Evolutionary conservation across 2,113 vertebrate species (phyloP), one percentile per base, ranked within the genome.

Genomic region (Neofelis nebulosa): DNA sequence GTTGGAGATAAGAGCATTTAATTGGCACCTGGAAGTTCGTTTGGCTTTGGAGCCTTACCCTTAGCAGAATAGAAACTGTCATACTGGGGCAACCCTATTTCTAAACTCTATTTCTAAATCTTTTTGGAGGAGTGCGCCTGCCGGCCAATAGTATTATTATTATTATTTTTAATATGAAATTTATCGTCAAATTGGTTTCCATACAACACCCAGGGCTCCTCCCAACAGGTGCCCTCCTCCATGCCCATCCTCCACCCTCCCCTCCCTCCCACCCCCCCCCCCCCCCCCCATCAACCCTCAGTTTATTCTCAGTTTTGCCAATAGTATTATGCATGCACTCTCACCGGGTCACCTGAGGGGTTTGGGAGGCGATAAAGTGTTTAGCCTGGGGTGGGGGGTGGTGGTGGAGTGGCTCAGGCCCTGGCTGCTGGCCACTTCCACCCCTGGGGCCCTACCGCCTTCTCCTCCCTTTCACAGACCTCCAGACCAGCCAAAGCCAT

Each of bases 1-100:
- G 94, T 33, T 84, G 45, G 93, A 96, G 98, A 97, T 97, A 89
- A 95, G 96, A 68, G 29, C 66, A 10, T 97, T 96, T 96, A 94
- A 97, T 50, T 91, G 97, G 91, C 91, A 95, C 91, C 89, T 96
- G 97, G 84, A 92, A 92, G 85, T 78, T 38, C 93, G 95, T 91
- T 97, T 95, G 88, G 74, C 76, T 95, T 93, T 71, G 57, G 29
- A 97, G 91, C 33, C 63, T 89, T 91, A 71, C 50, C 71, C 84
- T 97, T 74, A 93, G 94, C 41, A 86, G 91, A 93, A 92, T 23
- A 57, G 57, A 68, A 16, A 63, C 92, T 85, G 81, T 95, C 89
- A 95, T 96, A 71, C 96, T 52, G 68, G 50, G 93, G 91, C 27
- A 55, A 88, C 66, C 52, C 82, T 36, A 50, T 95, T 87, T 95